Conservation (phyloP, 2,888 invertebrate species). For the Tetropium fuscum region DNA sequence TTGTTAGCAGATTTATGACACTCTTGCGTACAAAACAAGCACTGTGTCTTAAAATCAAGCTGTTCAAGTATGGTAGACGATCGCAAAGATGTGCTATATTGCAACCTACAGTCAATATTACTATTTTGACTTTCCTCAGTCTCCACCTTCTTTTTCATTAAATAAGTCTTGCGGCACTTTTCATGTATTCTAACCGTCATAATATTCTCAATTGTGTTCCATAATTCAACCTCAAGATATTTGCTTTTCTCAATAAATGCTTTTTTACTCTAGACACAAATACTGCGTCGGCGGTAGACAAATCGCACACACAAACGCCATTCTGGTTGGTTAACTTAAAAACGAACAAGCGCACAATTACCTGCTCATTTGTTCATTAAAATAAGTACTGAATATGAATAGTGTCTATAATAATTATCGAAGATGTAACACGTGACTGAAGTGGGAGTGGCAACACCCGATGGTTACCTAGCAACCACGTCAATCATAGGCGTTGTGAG, state of each 20-base stretch:
- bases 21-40: neutral
- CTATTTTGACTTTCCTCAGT: neutral
- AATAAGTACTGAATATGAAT: constrained; percentile 1
- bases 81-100: neutral
- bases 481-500: neutral
- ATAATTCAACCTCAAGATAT: neutral
- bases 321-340: constrained; percentile 21
- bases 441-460: neutral
- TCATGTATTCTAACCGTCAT: constrained; percentile 1
- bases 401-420: too few relatives aligned
- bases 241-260: neutral
- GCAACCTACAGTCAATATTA: neutral
- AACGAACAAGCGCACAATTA: neutral
- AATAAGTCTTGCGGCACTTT: constrained; percentile 1
- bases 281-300: neutral
- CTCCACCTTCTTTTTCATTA: constrained; percentile 1
- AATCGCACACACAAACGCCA: constrained; percentile 25
- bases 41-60: constrained; percentile 1
- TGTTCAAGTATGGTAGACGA: neutral
- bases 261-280: neutral
- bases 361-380: constrained; percentile 1
- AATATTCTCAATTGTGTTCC: neutral
- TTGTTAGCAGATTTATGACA: constrained; percentile 1
- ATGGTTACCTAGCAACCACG: neutral
- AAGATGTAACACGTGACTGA: neutral